Evolutionary conservation across 2,888 invertebrate genomes (phyloP).

Genomic region (Xestia ashworthii): DNA sequence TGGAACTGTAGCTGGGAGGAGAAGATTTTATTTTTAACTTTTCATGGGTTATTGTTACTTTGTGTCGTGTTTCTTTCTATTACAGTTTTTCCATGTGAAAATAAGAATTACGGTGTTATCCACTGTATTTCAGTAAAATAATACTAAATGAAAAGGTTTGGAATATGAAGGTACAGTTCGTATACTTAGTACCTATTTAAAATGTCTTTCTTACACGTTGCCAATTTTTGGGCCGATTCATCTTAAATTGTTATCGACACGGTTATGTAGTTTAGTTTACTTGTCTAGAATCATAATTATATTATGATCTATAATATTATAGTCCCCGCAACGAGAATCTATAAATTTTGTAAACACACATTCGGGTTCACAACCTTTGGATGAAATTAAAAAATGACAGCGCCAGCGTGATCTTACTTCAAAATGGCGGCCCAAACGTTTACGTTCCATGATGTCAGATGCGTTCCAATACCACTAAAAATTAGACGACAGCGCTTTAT

Average conservation of each 20-base stretch:
- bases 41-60: constrained; percentile 13
- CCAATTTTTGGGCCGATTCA: neutral
- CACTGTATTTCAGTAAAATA: neutral
- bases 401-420: too few species aligned
- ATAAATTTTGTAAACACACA: too few species aligned
- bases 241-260: neutral
- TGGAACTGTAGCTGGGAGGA: constrained; percentile 14
- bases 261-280: too few species aligned
- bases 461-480: too few species aligned
- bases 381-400: too few species aligned
- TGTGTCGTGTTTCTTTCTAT: neutral
- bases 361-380: too few species aligned
- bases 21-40: constrained; percentile 37
- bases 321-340: too few species aligned
- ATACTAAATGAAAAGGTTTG: neutral
- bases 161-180: too few species aligned
- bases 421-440: too few species aligned
- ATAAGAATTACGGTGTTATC: neutral
- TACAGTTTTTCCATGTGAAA: neutral
- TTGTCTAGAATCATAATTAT: neutral
- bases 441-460: too few species aligned
- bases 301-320: neutral
- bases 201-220: neutral
- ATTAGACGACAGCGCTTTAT: too few species aligned
- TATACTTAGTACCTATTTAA: neutral